Percentiles rank a stretch among this genome's conserved stretches.
phyloP scores from a whole-genome alignment of 2,113 vertebrate species.

The Notechis scutatus region DNA sequence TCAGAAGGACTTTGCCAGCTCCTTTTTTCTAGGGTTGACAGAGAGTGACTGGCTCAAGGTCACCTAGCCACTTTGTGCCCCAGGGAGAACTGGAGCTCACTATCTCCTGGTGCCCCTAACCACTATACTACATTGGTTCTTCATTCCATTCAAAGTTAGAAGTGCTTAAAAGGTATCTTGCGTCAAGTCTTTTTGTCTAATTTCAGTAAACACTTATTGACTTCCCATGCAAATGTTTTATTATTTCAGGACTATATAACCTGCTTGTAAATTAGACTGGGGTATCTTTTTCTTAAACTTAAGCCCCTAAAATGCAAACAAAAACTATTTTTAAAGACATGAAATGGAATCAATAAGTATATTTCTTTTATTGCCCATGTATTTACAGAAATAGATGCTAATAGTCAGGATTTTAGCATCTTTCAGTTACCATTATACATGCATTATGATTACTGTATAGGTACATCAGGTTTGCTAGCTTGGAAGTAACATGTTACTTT shows the following conservation, averaged over 20 bases:
- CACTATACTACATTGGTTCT: background rate
- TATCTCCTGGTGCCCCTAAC: background rate
- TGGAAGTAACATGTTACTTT: background rate
- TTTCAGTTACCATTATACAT: conserved; percentile 5
- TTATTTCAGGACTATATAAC: conserved; percentile 17
- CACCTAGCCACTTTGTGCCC: background rate
- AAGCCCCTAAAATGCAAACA: conserved; percentile 19
- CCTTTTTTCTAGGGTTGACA: background rate
- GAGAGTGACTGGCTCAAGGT: background rate
- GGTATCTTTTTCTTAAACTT: conserved; percentile 14
- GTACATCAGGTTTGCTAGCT: background rate
- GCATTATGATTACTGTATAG: background rate
- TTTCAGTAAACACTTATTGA: conserved; percentile 31
- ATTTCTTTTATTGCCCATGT: background rate
- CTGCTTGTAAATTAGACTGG: background rate
- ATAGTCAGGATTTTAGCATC: background rate
- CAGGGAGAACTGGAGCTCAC: background rate
- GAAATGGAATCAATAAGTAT: background rate
- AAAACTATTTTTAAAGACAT: conserved; percentile 37
- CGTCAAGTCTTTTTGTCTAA: conserved; percentile 31
- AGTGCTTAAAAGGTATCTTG: conserved; percentile 18
- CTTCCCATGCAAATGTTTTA: conserved; percentile 25
- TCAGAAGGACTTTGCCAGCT: background rate
- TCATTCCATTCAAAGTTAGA: background rate
- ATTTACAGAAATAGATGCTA: background rate